Evolutionary conservation across 2,888 invertebrate genomes (phyloP).

Genomic region (Drosophila peninsularis): DNA sequence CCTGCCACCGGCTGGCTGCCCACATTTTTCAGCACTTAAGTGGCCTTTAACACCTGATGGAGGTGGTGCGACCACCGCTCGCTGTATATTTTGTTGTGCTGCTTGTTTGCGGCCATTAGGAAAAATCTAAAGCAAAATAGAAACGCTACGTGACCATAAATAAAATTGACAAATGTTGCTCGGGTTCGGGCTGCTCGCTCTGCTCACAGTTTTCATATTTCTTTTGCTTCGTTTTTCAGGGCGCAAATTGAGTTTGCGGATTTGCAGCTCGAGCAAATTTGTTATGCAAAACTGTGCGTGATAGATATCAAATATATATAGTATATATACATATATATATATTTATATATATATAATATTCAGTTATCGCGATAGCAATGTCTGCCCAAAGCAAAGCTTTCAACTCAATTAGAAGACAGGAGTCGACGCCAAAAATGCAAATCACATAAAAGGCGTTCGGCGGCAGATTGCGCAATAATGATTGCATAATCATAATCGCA

Average conservation of each 20-base stretch:
- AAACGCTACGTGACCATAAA: conserved; percentile 76
- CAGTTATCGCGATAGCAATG: conserved; percentile 42
- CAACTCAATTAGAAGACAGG: conserved; percentile 67
- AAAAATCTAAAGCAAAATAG: conserved; percentile 57
- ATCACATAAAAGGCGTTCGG: conserved; percentile 38
- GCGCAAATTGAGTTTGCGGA: conserved; percentile 68
- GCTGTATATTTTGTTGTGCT: conserved; percentile 39
- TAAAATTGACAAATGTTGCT: conserved; percentile 74
- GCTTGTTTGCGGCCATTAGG: conserved; percentile 62
- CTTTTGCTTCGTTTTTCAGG: conserved; percentile 20
- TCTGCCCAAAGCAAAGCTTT: conserved; percentile 45
- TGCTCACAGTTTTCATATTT: conserved; percentile 16
- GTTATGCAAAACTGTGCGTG: conserved; percentile 67
- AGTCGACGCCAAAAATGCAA: conserved; percentile 43
- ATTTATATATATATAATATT: conserved; percentile 33
- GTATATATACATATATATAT: background rate
- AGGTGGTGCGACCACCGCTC: conserved; percentile 11
- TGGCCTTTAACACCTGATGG: conserved; percentile 75
- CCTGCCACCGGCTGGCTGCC: background rate
- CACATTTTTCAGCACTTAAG: conserved; percentile 73
- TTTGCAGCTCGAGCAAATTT: conserved; percentile 44
- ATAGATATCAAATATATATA: conserved; percentile 42
- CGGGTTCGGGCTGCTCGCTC: conserved; percentile 14
- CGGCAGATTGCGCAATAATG: conserved; percentile 57
- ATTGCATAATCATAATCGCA: conserved; percentile 68